Evolutionary conservation across 2,113 vertebrate species (phyloP), one percentile per base, ranked within the genome.

Genomic region (Hypomesus transpacificus): DNA sequence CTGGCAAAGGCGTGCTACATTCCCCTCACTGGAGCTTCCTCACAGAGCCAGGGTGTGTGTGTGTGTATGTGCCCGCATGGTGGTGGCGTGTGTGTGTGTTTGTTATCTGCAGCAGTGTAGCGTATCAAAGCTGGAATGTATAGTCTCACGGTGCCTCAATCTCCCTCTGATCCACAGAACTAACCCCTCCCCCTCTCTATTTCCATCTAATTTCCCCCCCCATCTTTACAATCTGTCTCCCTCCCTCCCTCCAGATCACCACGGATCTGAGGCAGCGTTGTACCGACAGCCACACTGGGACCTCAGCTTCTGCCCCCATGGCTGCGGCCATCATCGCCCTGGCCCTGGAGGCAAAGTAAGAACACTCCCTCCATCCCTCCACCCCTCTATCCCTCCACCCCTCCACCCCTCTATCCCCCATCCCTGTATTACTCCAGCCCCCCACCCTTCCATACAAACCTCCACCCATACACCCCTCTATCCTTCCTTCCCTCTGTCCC

Each of bases 291-390:
- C 97, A 99, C 87, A 99, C 97, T 0, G 97, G 97, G 85, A 99
- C 97, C 0, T 98, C 97, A 0, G 97, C 97, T 80, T 98, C 97
- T 0, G 97, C 97, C 76, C 97, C 97, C 71, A 99, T 99, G 96
- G 97, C 97, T 77, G 97, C 97, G 39, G 97, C 96, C 78, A 99
- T 99, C 89, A 95, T 99, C 68, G 97, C 97, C 8, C 91, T 99
- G 80, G 94, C 97, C 70, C 91, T 99, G 88, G 97, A 99, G 91
- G 97, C 97, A 86, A 99, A 99, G 97, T 99, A 96, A 96, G 96
- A 46, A 46, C 39, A 46, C 5, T 79, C 13, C 69, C 16, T 50
- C 51, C 50, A 14, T 50, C 46, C 6, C 26, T 60, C 26, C 24
- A 31, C 16, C 17, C 16, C 14, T 4, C 20, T 20, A 51, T 22